Evolutionary conservation across 37 sponge, comb jelly and placozoan genomes (phyloP).

Genomic region (Aplysina aerophoba): DNA sequence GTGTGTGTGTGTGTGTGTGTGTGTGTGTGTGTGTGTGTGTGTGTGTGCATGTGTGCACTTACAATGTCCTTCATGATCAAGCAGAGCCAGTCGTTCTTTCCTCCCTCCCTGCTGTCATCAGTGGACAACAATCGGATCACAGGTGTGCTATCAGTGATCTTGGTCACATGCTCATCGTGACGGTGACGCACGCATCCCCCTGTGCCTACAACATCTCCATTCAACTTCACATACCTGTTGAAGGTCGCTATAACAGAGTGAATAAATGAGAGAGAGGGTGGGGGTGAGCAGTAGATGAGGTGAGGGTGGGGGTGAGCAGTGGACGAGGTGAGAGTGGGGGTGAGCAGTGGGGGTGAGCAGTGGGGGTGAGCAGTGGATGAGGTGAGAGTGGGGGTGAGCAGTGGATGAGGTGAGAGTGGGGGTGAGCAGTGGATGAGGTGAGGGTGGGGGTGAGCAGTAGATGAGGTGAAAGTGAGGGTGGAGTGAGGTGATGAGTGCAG

Average conservation of each 20-base stretch:
- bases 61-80: conserved; percentile 69
- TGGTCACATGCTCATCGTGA: conserved; percentile 68
- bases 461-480: too few relatives aligned
- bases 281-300: too few relatives aligned
- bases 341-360: neutral
- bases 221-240: conserved; percentile 82
- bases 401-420: too few relatives aligned
- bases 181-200: conserved; percentile 78
- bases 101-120: conserved; percentile 56
- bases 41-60: conserved; percentile 1
- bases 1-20: too few relatives aligned
- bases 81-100: conserved; percentile 82
- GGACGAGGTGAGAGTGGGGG: too few relatives aligned
- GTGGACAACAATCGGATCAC: conserved; percentile 72
- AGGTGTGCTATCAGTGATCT: conserved; percentile 71
- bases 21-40: neutral
- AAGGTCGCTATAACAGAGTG: conserved; percentile 41
- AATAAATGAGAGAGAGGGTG: too few relatives aligned
- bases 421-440: too few relatives aligned
- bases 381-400: too few relatives aligned
- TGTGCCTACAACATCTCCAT: conserved; percentile 82
- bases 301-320: too few relatives aligned
- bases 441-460: too few relatives aligned
- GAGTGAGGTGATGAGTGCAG: too few relatives aligned
- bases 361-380: too few relatives aligned